Percentiles rank a stretch among this genome's conserved stretches.
These are phyloP conservation scores for Cyclopterus lumpus DNA, from an alignment of 2,797 vertebrate genomes.

Conservation along the genomic window DNA sequence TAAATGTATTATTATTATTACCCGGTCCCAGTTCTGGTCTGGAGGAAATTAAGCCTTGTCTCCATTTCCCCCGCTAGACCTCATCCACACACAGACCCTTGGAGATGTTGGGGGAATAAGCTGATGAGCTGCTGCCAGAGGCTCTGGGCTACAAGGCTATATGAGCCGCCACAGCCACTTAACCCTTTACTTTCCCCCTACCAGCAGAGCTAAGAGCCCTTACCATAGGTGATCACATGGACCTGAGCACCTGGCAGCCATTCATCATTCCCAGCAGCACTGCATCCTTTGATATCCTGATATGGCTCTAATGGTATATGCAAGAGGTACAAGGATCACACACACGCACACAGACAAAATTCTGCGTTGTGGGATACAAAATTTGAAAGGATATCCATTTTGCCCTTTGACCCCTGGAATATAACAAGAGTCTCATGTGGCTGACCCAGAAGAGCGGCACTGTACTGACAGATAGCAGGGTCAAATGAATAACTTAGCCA, in stretches of 20 bases:
- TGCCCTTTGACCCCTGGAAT: slow-evolving; percentile 63
- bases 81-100: slow-evolving; percentile 47
- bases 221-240: slow-evolving; percentile 60
- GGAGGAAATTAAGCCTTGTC: slow-evolving; percentile 79
- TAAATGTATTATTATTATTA: too few species aligned
- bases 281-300: slow-evolving; percentile 60
- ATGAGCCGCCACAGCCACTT: slow-evolving; percentile 57
- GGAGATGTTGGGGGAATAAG: slow-evolving; percentile 59
- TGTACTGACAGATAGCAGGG: slow-evolving; percentile 63
- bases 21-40: slow-evolving; percentile 60
- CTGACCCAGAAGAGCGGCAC: slow-evolving; percentile 49
- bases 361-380: slow-evolving; percentile 20
- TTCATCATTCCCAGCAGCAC: slow-evolving; percentile 72
- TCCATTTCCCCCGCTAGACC: slow-evolving; percentile 69
- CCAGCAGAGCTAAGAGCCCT: slow-evolving; percentile 40
- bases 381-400: slow-evolving; percentile 71
- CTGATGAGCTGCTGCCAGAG: slow-evolving; percentile 66
- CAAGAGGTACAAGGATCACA: slow-evolving; percentile 31
- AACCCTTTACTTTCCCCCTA: slow-evolving; percentile 60
- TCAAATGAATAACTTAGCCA: slow-evolving; percentile 62
- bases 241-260: slow-evolving; percentile 72
- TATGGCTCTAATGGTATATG: slow-evolving; percentile 41
- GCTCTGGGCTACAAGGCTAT: slow-evolving; percentile 37
- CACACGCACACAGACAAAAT: slow-evolving; percentile 32
- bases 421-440: slow-evolving; percentile 68